Base-by-base conservation (phyloP, 2,888 invertebrate genomes). In the Sussaba pulchella region DNA sequence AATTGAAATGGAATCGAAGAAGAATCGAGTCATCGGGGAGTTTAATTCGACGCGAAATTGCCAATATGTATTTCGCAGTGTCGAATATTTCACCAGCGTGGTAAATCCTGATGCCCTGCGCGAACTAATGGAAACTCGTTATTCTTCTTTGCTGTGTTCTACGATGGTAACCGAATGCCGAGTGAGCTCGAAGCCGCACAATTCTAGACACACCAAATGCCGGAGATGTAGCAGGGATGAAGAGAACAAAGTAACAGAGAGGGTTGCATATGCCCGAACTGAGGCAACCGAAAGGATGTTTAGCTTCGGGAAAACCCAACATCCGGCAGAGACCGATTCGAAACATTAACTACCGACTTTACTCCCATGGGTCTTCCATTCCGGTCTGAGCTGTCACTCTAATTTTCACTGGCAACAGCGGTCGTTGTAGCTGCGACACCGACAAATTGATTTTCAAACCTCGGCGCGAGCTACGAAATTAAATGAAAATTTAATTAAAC, bases 281-380 rank as follows among this genome's bases (percentile, higher is more conserved):
- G 63, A 54, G 52, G 41, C 17, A 63, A 9, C 47, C 45, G 50
- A 77, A 70, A 64, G 47, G 64, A 71, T 64, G 64, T 66, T 76
- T 64, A 63, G 76, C 71, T 19, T 41, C 50, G 45, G 64, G 2
- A 54, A 41, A 66, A 47, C 70, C 39, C 71, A 71, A 77, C 66
- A 77, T 71, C 66, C 71, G 71, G 39, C 12, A 61, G 50, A 67
- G 50, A 64, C 26, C 47, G 57, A 64, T 66, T 77, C 64, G 57
- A 64, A 71, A 71, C 70, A 77, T 77, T 77, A 77, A 77, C 71
- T 71, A 71, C 77, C 47, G 57, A 64, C 71, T 47, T 71, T 66
- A 45, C 71, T 57, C 66, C 39, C 36, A 14, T 24, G 43, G 41
- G 12, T 26, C 61, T 47, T 17, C 24, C 41, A 39, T 45, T 57